Conservation (phyloP, 2,113 vertebrate genomes). For the Amphilophus citrinellus region DNA sequence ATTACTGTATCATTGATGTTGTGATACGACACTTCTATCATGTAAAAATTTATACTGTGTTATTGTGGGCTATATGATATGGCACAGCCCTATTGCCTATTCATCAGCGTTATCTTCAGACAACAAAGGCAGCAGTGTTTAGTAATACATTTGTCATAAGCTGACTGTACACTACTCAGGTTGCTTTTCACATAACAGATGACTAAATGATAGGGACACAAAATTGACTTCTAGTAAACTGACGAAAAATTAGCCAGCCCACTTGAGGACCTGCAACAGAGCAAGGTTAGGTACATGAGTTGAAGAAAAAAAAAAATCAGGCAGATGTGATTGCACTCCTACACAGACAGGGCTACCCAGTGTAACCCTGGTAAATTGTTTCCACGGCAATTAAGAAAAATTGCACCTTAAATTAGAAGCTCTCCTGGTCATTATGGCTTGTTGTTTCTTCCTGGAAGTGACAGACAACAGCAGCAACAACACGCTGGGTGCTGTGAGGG, state of each 20-base stretch:
- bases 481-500: slow-evolving; percentile 22
- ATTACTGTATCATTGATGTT: too few relatives aligned
- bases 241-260: not conserved
- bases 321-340: slow-evolving; percentile 11
- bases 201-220: slow-evolving; percentile 21
- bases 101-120: not conserved
- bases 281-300: not conserved
- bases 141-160: too few relatives aligned
- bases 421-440: slow-evolving; percentile 63
- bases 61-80: not conserved
- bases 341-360: not conserved
- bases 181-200: not conserved
- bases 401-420: slow-evolving; percentile 67
- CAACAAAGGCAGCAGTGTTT: not conserved
- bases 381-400: slow-evolving; percentile 66
- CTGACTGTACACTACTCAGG: not conserved
- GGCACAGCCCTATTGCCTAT: not conserved
- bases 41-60: too few relatives aligned
- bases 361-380: slow-evolving; percentile 61
- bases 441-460: slow-evolving; percentile 51
- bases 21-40: too few relatives aligned
- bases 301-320: slow-evolving; percentile 10
- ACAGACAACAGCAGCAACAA: slow-evolving; percentile 47
- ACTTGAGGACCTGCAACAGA: not conserved
- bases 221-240: not conserved